phyloP scores from a whole-genome alignment of 2,888 invertebrate species.

The Dynastes tityus region DNA sequence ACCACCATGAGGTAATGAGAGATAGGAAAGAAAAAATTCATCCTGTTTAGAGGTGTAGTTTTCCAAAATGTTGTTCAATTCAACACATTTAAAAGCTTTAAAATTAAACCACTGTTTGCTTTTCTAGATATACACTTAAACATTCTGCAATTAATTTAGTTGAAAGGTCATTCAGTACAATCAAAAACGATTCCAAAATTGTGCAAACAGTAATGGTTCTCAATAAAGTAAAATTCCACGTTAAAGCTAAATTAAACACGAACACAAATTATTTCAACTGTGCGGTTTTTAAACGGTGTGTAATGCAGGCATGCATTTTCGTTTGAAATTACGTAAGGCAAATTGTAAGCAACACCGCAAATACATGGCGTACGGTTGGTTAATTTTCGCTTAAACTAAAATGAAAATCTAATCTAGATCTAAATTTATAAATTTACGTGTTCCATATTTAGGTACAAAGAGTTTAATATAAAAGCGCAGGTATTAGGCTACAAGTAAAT shows the following conservation, averaged over 20 bases:
- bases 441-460: neutral
- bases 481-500: neutral
- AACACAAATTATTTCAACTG: neutral
- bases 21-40: no score
- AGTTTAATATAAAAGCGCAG: conserved; percentile 5
- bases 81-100: no score
- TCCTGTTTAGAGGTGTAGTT: no score
- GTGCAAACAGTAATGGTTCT: neutral
- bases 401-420: conserved; percentile 27
- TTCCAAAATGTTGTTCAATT: no score
- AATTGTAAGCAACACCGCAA: neutral
- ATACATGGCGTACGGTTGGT: neutral
- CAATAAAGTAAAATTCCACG: neutral
- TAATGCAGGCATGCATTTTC: conserved; percentile 6
- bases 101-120: no score
- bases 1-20: no score
- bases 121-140: neutral
- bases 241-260: conserved; percentile 1
- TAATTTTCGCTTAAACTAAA: conserved; percentile 24
- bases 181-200: neutral
- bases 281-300: neutral
- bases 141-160: neutral
- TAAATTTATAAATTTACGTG: conserved; percentile 16
- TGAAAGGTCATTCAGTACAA: neutral
- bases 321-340: neutral